Evolutionary conservation across 2,888 invertebrate genomes (phyloP), one percentile per base, ranked within the genome.

Genomic region (Ichneumoninae sp.): DNA sequence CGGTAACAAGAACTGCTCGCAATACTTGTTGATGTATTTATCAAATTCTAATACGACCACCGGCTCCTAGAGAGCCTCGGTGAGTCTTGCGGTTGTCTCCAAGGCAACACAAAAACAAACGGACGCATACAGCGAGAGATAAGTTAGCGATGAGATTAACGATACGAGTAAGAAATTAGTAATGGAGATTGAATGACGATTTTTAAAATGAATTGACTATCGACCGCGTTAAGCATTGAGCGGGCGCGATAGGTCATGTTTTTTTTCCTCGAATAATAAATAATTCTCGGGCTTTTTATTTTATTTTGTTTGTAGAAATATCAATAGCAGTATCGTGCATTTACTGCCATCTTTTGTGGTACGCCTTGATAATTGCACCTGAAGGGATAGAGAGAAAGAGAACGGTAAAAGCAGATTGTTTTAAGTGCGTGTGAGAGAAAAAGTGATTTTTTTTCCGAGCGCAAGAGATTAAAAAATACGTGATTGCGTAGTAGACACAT

Each of bases 11-110:
- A 88, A 88, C 74, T 87, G 81, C 83, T 89, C 88, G 88, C 89
- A 90, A 91, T 89, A 90, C 86, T 92, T 92, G 92, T 92, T 92
- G 88, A 89, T 88, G 87, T 88, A 88, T 90, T 89, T 89, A 91
- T 86, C 89, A 89, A 89, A 88, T 89, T 90, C 88, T 88, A 88
- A 88, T 81, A 79, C 81, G 87, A 84, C 83, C 81, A 83, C 83
- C 88, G 88, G 87, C 87, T 87, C 85, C 88, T 85, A 87, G 75
- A 84, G 86, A 87, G 81, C 74, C 52, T 71, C 52, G 86, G 85
- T 60, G 65, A 80, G 66, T 75, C 44, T 47, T 47, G 63, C 16
- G 47, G 74, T 6, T 66, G 36, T 66, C 19, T 63, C 74, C 10
- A 36, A 26, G 30, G 40, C 47, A 52, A 30, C 30, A 30, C 47